Conservation (phyloP, 2,888 invertebrate genomes). For the Tortrix viridana region DNA sequence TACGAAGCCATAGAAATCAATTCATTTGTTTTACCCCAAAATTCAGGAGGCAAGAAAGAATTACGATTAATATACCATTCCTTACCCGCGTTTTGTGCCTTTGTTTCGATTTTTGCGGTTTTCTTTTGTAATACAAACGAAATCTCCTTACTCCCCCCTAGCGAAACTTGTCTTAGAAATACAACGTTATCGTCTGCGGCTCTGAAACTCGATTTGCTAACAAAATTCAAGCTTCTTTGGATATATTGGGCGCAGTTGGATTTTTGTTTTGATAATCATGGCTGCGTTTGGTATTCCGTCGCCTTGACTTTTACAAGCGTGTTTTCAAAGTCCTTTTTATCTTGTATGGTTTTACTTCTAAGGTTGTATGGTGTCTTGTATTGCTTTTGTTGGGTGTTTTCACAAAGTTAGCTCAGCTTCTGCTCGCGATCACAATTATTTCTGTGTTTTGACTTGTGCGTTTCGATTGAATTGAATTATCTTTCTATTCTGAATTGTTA, state of each 20-base stretch:
- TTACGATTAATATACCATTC: slow-evolving; percentile 34
- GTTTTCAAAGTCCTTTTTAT: not conserved
- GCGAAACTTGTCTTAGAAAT: slow-evolving; percentile 32
- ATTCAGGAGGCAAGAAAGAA: slow-evolving; percentile 14
- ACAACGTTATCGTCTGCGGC: slow-evolving; percentile 17
- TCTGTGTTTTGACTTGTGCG: slow-evolving; percentile 30
- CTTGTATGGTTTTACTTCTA: not conserved
- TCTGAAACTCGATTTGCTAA: slow-evolving; percentile 14
- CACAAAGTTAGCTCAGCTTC: slow-evolving; percentile 23
- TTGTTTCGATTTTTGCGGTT: slow-evolving; percentile 36
- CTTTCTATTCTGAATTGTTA: slow-evolving; percentile 12
- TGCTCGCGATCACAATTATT: slow-evolving; percentile 29
- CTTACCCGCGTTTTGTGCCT: slow-evolving; percentile 23
- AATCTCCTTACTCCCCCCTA: slow-evolving; percentile 32
- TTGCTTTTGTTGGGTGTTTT: slow-evolving; percentile 29
- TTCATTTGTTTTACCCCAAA: slow-evolving; percentile 3
- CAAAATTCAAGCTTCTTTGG: not conserved
- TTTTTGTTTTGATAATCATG: slow-evolving; percentile 30
- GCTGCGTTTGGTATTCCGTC: not conserved
- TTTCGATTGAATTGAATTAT: slow-evolving; percentile 18
- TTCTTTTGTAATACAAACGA: slow-evolving; percentile 36
- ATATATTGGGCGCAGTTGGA: slow-evolving; percentile 5
- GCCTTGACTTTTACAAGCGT: not conserved
- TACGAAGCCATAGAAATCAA: slow-evolving; percentile 11
- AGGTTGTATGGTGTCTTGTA: slow-evolving; percentile 19